Base-by-base conservation (phyloP, 2,797 vertebrate genomes). In the Tapirus indicus region DNA sequence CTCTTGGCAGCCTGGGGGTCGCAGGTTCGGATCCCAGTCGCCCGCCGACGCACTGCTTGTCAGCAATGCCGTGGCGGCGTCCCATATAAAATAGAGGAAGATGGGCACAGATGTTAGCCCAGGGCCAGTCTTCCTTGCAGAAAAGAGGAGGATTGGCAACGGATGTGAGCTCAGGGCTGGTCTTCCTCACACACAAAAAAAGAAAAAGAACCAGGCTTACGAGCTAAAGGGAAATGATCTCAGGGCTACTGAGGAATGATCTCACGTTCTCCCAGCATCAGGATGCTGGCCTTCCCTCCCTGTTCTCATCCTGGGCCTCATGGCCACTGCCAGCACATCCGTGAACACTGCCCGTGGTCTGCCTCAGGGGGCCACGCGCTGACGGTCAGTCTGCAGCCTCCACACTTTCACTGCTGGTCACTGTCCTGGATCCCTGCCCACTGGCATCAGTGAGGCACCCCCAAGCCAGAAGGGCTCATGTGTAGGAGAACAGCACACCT, bases 271-370 rank as follows among this genome's bases (percentile, higher is more conserved):
- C 54, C 47, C 44, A 58, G 84, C 11, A 14, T 2, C 41, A 5
- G 38, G 29, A 13, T 16, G 35, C 2, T 29, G 52, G 27, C 47
- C 6, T 23, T 16, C 49, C 58, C 27, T 41, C 29, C 60, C 21
- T 16, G 41, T 14, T 80, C 49, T 79, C 56, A 23, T 0, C 41
- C 25, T 2, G 16, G 49, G 71, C 27, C 88, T 44, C 5, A 1
- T 2, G 35, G 72, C 17, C 47, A 6, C 17, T 21, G 74, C 10
- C 20, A 29, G 27, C 1, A 1, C 3, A 0, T 12, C n/a, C 3
- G 0, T 7, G 41, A 60, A 5, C 8, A 44, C n/a, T 58, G 13
- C 32, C 68, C 29, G 27, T 5, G 21, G 27, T 1, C 23, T 20
- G 23, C 41, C 41, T 52, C 2, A 2, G 21, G 54, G 44, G 35